Evolutionary conservation across 2,797 vertebrate genomes (phyloP).

Genomic region (Tangara arthus): DNA sequence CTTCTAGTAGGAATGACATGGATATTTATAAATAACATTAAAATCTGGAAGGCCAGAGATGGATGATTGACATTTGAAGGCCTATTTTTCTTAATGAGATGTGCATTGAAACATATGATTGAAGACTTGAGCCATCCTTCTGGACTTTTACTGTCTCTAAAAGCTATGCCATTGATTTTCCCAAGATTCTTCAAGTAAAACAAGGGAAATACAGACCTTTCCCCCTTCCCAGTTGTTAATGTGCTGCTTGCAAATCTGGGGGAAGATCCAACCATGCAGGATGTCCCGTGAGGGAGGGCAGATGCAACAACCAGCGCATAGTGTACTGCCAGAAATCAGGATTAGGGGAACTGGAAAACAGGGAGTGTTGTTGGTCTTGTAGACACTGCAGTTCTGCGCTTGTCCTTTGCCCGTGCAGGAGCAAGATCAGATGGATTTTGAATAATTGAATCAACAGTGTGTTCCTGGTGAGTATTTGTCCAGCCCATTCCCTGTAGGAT

Average conservation of each 20-base stretch:
- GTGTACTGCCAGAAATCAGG: background rate
- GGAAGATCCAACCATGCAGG: background rate
- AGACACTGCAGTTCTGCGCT: background rate
- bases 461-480: background rate
- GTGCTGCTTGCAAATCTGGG: background rate
- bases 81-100: background rate
- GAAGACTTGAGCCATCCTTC: background rate
- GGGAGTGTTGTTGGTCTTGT: accelerated
- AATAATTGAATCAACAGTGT: background rate
- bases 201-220: background rate
- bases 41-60: background rate
- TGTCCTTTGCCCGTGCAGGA: background rate
- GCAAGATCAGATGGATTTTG: background rate
- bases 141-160: background rate
- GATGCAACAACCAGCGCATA: background rate
- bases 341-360: background rate
- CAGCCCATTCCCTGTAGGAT: background rate
- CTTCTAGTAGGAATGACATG: background rate
- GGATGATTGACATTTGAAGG: background rate
- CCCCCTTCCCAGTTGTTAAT: background rate
- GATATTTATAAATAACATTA: background rate
- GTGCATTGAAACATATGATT: background rate
- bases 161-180: background rate
- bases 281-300: background rate
- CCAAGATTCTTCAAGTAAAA: background rate